These are phyloP conservation scores for Aporophyla lueneburgensis DNA, from an alignment of 2,888 invertebrate species.

Conservation along the genomic window DNA sequence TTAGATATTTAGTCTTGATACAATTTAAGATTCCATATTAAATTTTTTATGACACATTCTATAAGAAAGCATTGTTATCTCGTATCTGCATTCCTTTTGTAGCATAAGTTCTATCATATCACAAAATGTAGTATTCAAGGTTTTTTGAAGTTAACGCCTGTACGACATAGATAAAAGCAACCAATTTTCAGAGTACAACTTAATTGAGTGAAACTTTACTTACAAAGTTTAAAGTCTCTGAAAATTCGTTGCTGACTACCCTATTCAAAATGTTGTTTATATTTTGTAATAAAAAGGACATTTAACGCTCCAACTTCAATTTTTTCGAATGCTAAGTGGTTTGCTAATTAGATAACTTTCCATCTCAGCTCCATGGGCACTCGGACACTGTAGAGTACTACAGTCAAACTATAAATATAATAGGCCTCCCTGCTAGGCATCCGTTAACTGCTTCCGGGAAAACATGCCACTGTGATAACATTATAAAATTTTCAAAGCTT, in stretches of 20 bases:
- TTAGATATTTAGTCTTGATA: not conserved
- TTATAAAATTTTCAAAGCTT: slow-evolving; percentile 32
- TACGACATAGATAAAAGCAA: slow-evolving; percentile 16
- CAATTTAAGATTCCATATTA: not conserved
- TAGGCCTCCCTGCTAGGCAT: slow-evolving; percentile 24
- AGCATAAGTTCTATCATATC: too few relatives aligned
- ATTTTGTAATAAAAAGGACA: slow-evolving; percentile 68
- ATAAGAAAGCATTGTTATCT: too few relatives aligned
- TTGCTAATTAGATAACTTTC: slow-evolving; percentile 86
- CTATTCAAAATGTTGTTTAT: slow-evolving; percentile 25
- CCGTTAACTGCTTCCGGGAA: slow-evolving; percentile 45
- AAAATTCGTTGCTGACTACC: slow-evolving; percentile 27
- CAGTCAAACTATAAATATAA: slow-evolving; percentile 41
- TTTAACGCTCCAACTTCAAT: slow-evolving; percentile 70
- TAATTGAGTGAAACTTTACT: slow-evolving; percentile 21
- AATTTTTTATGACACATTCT: not conserved
- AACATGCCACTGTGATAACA: slow-evolving; percentile 19
- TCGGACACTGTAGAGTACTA: slow-evolving; percentile 74
- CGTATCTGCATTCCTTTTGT: too few relatives aligned
- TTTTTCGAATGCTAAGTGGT: slow-evolving; percentile 77
- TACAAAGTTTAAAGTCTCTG: slow-evolving; percentile 17
- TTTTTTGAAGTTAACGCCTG: slow-evolving; percentile 8
- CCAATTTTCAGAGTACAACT: slow-evolving; percentile 24
- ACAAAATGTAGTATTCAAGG: slow-evolving; percentile 13
- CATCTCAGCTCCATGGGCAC: slow-evolving; percentile 75